Evolutionary conservation across 2,888 invertebrate species (phyloP).

Genomic region (Listrodromus nycthemerus): DNA sequence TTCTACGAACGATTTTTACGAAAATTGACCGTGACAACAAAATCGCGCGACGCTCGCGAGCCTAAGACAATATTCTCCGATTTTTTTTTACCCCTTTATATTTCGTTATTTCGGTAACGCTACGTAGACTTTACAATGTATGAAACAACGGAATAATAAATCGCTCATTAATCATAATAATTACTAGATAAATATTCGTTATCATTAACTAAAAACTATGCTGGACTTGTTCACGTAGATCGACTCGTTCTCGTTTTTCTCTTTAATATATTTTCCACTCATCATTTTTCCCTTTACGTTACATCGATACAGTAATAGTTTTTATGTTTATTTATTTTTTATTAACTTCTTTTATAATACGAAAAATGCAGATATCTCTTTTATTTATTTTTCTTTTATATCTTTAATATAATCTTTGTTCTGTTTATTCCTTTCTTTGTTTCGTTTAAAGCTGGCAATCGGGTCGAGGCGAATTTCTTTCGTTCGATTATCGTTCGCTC

Average conservation of each 20-base stretch:
- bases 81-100: slow-evolving; percentile 37
- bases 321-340: slow-evolving; percentile 32
- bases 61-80: slow-evolving; percentile 20
- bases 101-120: slow-evolving; percentile 73
- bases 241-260: slow-evolving; percentile 22
- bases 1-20: neutral
- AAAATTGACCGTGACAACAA: neutral
- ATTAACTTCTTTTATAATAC: slow-evolving; percentile 39
- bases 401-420: slow-evolving; percentile 45
- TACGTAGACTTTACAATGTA: slow-evolving; percentile 82
- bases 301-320: slow-evolving; percentile 58
- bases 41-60: neutral
- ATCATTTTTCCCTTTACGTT: slow-evolving; percentile 37
- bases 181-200: slow-evolving; percentile 75
- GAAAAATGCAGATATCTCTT: slow-evolving; percentile 52
- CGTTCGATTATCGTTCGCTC: slow-evolving; percentile 6
- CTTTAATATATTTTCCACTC: slow-evolving; percentile 24
- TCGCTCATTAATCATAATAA: slow-evolving; percentile 70
- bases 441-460: slow-evolving; percentile 64
- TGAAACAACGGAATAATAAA: slow-evolving; percentile 79
- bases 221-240: slow-evolving; percentile 52
- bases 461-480: slow-evolving; percentile 50
- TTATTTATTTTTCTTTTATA: slow-evolving; percentile 30
- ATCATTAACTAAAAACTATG: slow-evolving; percentile 66
- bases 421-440: slow-evolving; percentile 59